phyloP scores from a whole-genome alignment of 2,888 invertebrate species.

The Drosophila macrothrix region DNA sequence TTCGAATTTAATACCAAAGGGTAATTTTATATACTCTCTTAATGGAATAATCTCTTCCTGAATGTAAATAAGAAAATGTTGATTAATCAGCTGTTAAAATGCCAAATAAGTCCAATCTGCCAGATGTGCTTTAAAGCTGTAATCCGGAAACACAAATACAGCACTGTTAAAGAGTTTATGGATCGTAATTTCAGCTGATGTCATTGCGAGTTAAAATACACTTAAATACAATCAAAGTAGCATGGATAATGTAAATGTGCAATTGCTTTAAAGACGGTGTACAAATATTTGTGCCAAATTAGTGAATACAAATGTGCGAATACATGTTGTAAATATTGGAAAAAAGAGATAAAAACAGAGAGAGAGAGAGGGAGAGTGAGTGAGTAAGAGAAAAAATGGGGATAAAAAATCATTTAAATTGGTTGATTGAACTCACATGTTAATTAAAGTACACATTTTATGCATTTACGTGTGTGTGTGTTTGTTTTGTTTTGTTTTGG shows the following conservation, averaged over 20 bases:
- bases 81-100: background rate
- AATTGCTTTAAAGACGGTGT: constrained; percentile 15
- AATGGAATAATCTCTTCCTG: background rate
- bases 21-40: background rate
- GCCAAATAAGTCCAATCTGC: background rate
- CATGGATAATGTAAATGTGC: constrained; percentile 22
- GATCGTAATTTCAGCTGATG: constrained; percentile 26
- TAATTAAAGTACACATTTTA: constrained; percentile 70
- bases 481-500: constrained; percentile 8
- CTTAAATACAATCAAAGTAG: constrained; percentile 14
- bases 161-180: background rate
- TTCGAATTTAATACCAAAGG: background rate
- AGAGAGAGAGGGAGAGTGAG: background rate
- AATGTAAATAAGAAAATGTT: background rate
- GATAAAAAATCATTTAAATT: constrained; percentile 53
- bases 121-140: background rate
- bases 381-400: constrained; percentile 24
- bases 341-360: background rate
- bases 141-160: background rate
- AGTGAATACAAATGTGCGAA: constrained; percentile 11
- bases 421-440: constrained; percentile 71
- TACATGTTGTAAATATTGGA: constrained; percentile 10
- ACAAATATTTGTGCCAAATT: constrained; percentile 9
- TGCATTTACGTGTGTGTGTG: constrained; percentile 52
- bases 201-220: constrained; percentile 26